Conservation (phyloP, 2,888 invertebrate species). For the Platypus cylindrus region DNA sequence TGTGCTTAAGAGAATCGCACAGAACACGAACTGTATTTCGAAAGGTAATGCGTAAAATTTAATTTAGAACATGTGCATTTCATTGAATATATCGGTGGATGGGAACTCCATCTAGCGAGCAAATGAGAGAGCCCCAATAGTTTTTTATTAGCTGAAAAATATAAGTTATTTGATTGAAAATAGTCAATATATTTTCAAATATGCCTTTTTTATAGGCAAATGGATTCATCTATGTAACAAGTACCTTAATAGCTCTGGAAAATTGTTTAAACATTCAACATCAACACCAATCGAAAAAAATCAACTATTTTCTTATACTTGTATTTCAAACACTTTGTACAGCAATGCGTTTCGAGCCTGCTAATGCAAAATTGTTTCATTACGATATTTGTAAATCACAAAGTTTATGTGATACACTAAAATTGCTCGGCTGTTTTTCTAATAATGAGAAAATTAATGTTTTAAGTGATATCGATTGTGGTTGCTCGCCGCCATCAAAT, state of each 20-base stretch:
- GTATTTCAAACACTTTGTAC: constrained; percentile 92
- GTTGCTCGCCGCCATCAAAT: constrained; percentile 19
- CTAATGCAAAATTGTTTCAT: constrained; percentile 96
- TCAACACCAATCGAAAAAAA: constrained; percentile 42
- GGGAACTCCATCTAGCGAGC: too few relatives aligned
- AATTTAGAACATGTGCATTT: constrained; percentile 1
- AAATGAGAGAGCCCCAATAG: too few relatives aligned
- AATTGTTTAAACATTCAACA: too few relatives aligned
- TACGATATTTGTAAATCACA: constrained; percentile 92
- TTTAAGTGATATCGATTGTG: constrained; percentile 26
- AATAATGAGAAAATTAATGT: constrained; percentile 26
- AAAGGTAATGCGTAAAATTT: constrained; percentile 45
- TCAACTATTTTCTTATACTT: constrained; percentile 67
- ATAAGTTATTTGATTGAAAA: too few relatives aligned
- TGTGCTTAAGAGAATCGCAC: constrained; percentile 90
- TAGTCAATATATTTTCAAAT: too few relatives aligned
- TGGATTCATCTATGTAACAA: constrained; percentile 95
- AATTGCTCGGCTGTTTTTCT: constrained; percentile 81
- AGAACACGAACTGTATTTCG: constrained; percentile 92
- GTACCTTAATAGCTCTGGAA: constrained; percentile 85
- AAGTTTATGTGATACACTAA: constrained; percentile 83
- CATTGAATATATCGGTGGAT: background rate
- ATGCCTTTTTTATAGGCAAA: too few relatives aligned
- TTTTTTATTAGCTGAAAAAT: too few relatives aligned
- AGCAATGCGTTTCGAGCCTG: constrained; percentile 98